Conservation (phyloP, 2,113 vertebrate genomes). For the Syngnathus typhle region DNA sequence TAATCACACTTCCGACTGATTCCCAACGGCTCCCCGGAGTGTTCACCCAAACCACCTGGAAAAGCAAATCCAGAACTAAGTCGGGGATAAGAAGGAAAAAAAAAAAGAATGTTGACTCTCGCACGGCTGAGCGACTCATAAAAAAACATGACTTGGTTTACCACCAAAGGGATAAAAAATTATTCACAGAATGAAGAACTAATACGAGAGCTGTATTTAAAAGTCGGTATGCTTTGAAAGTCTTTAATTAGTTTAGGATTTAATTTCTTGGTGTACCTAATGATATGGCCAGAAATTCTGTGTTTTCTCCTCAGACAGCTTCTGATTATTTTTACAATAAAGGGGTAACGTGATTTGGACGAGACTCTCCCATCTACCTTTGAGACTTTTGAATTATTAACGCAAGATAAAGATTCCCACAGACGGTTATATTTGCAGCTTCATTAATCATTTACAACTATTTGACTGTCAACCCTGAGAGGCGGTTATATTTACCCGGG, state of each 20-base stretch:
- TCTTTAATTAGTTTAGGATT: background rate
- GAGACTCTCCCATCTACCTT: slow-evolving; percentile 34
- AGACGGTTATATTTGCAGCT: slow-evolving; percentile 69
- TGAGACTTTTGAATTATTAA: slow-evolving; percentile 67
- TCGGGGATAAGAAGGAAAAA: background rate
- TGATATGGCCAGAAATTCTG: background rate
- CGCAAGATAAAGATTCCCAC: slow-evolving; percentile 52
- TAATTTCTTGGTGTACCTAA: background rate
- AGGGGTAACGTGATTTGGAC: slow-evolving; percentile 20
- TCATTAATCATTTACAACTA: slow-evolving; percentile 70
- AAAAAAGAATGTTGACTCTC: background rate
- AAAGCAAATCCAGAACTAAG: background rate
- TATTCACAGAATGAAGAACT: background rate
- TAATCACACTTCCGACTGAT: background rate
- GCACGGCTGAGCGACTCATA: background rate
- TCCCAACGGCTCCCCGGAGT: background rate
- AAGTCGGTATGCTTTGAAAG: background rate
- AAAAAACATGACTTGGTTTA: slow-evolving; percentile 14
- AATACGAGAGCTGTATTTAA: background rate
- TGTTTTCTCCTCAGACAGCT: background rate
- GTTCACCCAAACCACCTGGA: slow-evolving; percentile 1
- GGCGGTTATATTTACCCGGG: slow-evolving; percentile 72
- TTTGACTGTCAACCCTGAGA: slow-evolving; percentile 68
- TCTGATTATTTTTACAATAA: slow-evolving; percentile 4
- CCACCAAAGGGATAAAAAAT: background rate